phyloP scores from a whole-genome alignment of 2,888 invertebrate species.

The Pediacus dermestoides region DNA sequence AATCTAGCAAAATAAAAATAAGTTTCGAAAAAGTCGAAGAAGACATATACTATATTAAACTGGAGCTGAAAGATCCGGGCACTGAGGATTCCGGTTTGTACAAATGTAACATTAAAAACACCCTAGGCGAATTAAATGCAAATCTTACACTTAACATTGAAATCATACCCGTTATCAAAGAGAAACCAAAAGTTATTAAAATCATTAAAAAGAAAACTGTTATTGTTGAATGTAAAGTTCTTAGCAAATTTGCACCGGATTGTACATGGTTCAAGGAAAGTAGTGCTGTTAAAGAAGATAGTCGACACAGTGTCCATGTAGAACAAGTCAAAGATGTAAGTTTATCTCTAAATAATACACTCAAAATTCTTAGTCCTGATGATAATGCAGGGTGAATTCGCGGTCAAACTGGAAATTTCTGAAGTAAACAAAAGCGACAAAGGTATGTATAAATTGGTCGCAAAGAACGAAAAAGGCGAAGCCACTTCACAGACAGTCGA shows the following conservation, averaged over 20 bases:
- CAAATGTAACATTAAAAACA: slow-evolving; percentile 96
- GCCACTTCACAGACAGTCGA: slow-evolving; percentile 85
- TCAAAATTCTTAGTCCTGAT: neutral
- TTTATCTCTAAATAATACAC: slow-evolving; percentile 10
- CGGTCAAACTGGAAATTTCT: slow-evolving; percentile 85
- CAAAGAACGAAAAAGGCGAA: slow-evolving; percentile 91
- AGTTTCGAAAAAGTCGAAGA: slow-evolving; percentile 68
- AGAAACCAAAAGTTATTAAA: slow-evolving; percentile 87
- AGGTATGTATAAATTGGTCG: slow-evolving; percentile 85
- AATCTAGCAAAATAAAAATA: slow-evolving; percentile 78
- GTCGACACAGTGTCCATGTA: slow-evolving; percentile 70
- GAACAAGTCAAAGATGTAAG: slow-evolving; percentile 76
- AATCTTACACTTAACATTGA: slow-evolving; percentile 97
- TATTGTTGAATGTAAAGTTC: slow-evolving; percentile 89
- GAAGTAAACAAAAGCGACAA: slow-evolving; percentile 77
- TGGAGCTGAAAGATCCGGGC: slow-evolving; percentile 86
- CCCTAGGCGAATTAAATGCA: slow-evolving; percentile 93
- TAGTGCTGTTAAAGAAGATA: slow-evolving; percentile 71
- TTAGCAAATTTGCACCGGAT: slow-evolving; percentile 89
- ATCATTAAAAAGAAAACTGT: slow-evolving; percentile 90
- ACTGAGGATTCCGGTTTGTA: slow-evolving; percentile 96
- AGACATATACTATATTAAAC: slow-evolving; percentile 80
- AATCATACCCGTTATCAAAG: slow-evolving; percentile 92
- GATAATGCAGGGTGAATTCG: slow-evolving; percentile 73
- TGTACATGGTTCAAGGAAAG: slow-evolving; percentile 93